phyloP scores from a whole-genome alignment of 2,113 vertebrate genomes.

The Podarcis raffonei region DNA sequence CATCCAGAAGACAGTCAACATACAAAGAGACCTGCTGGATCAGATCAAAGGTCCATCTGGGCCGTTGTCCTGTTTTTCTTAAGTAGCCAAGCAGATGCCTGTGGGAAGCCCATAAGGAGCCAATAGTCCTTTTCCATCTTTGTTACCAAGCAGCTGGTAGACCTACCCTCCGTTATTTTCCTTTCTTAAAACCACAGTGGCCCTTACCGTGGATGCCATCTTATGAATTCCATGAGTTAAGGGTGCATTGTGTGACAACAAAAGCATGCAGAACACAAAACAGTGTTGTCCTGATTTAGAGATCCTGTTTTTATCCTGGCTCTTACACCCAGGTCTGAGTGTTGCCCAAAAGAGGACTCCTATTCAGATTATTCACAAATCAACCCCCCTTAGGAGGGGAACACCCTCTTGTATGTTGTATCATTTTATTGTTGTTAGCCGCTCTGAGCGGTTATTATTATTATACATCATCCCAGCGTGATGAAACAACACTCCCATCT shows the following conservation, averaged over 20 bases:
- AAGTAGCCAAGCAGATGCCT: not conserved
- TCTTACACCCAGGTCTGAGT: no score
- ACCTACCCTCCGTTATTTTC: not conserved
- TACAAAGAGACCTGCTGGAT: not conserved
- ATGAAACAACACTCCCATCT: no score
- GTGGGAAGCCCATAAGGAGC: not conserved
- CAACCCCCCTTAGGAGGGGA: no score
- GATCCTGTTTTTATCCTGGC: not conserved
- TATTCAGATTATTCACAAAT: no score
- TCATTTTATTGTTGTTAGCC: no score
- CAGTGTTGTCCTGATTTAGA: not conserved
- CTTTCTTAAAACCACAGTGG: not conserved
- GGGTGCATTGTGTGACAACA: not conserved
- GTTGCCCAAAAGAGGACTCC: no score
- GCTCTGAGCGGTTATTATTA: no score
- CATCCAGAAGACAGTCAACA: not conserved
- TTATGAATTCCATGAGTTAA: not conserved
- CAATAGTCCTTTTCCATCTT: not conserved
- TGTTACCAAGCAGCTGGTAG: not conserved
- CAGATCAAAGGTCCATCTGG: not conserved
- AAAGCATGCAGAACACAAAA: not conserved
- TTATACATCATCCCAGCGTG: no score
- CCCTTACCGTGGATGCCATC: not conserved
- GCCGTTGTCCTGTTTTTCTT: no score
- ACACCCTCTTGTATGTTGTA: no score